Evolutionary conservation across 2,113 vertebrate species (phyloP).

Genomic region (Prinia subflava): DNA sequence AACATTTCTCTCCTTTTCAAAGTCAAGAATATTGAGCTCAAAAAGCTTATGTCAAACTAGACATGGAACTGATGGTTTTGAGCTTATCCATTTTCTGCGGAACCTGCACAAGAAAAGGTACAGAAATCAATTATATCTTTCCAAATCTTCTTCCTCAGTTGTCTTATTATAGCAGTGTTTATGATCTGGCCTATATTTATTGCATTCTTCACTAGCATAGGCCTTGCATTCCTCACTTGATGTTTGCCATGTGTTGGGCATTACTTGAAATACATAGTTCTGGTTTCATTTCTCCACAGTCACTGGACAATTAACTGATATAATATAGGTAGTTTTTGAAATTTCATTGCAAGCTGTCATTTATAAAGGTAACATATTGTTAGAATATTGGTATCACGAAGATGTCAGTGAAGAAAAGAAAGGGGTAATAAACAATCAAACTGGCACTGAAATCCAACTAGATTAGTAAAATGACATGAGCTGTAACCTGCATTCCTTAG

Average conservation of each 20-base stretch:
- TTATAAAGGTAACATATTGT: not conserved
- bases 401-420: not conserved
- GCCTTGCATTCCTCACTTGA: conserved; percentile 65
- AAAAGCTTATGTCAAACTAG: not conserved
- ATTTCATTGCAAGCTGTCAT: not conserved
- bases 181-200: conserved; percentile 67
- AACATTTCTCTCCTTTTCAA: conserved; percentile 2
- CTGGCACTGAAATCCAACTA: not conserved
- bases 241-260: conserved; percentile 69
- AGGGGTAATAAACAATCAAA: not conserved
- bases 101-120: conserved; percentile 25
- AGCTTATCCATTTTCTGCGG: not conserved
- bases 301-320: conserved; percentile 17
- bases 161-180: conserved; percentile 63
- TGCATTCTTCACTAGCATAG: conserved; percentile 58
- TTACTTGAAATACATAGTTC: conserved; percentile 63
- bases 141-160: conserved; percentile 48
- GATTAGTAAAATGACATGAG: not conserved
- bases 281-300: conserved; percentile 50
- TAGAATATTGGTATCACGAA: not conserved
- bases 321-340: conserved; percentile 7
- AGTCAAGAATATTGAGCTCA: not conserved
- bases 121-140: conserved; percentile 48
- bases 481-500: not conserved
- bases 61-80: not conserved